A percentile compares a stretch with the other conserved stretches of the same genome.
phyloP scores from a whole-genome alignment of 2,888 invertebrate species.

The Hirtodrosophila duncani region DNA sequence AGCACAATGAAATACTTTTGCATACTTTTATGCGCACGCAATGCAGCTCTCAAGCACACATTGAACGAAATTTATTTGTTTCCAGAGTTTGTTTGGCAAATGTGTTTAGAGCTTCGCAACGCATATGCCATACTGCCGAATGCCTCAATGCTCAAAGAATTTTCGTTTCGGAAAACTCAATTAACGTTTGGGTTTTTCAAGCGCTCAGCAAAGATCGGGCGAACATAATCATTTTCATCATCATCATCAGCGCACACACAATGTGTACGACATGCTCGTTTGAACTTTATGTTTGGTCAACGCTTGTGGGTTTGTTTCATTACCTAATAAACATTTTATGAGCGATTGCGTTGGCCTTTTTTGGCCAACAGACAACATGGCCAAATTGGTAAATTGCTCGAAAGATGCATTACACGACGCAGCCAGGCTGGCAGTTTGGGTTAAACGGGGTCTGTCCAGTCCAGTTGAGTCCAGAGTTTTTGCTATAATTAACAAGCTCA shows the following conservation, averaged over 20 bases:
- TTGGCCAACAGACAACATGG: constrained; percentile 36
- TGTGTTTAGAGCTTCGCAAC: constrained; percentile 31
- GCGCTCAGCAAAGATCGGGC: constrained; percentile 14
- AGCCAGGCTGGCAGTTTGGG: constrained; percentile 1
- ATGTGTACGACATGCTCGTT: constrained; percentile 42
- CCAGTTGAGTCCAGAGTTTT: constrained; percentile 4
- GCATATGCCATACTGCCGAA: constrained; percentile 4
- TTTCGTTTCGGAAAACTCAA: constrained; percentile 48
- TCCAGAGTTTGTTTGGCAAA: constrained; percentile 35
- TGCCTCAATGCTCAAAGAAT: constrained; percentile 2
- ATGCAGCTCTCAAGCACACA: constrained; percentile 24
- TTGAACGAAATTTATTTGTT: constrained; percentile 43
- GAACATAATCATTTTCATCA: too few relatives aligned
- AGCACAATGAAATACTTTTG: constrained; percentile 45
- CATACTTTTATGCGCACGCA: constrained; percentile 51
- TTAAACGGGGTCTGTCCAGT: constrained; percentile 3
- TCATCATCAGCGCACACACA: constrained; percentile 23
- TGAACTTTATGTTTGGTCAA: constrained; percentile 48
- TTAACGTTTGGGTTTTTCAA: constrained; percentile 39
- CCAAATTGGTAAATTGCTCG: constrained; percentile 69
- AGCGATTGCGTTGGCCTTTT: constrained; percentile 6
- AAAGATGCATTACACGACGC: constrained; percentile 55
- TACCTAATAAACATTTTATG: constrained; percentile 68
- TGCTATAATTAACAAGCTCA: constrained; percentile 59
- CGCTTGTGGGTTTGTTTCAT: constrained; percentile 57